Percentiles rank a stretch among this genome's conserved stretches.
These are phyloP conservation scores for Lanistes nyassanus DNA, from an alignment of 1,140 invertebrate species.

Conservation along the genomic window DNA sequence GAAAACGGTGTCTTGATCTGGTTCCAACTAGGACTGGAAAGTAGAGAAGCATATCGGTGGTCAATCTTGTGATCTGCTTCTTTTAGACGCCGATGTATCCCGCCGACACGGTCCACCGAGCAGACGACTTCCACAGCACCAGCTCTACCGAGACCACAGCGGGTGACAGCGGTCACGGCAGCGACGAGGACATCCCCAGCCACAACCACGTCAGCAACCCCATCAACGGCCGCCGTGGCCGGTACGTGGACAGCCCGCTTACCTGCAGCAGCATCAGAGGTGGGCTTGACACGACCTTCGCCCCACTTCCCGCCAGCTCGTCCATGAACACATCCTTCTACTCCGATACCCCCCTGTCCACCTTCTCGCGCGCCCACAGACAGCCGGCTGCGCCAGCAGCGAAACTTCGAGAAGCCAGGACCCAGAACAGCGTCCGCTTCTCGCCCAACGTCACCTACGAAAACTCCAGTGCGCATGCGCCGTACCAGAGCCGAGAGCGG, in stretches of 20 bases:
- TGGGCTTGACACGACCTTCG: not conserved
- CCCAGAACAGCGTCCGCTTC: slow-evolving; percentile 9
- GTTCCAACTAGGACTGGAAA: not conserved
- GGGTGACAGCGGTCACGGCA: slow-evolving; percentile 41
- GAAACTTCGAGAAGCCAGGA: not conserved
- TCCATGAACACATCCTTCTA: slow-evolving; percentile 2
- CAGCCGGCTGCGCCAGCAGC: not conserved
- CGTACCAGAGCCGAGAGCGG: not conserved
- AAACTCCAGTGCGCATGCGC: not conserved
- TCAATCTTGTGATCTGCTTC: not conserved
- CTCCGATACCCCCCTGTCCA: not conserved
- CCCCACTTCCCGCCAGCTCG: not conserved
- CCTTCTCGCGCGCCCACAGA: not conserved
- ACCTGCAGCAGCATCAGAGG: too few relatives aligned
- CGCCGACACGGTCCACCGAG: not conserved
- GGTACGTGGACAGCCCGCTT: not conserved
- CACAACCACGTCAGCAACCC: slow-evolving; percentile 22
- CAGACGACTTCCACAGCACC: slow-evolving; percentile 40
- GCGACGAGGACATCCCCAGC: slow-evolving; percentile 37
- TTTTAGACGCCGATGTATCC: slow-evolving; percentile 8
- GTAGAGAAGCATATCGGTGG: not conserved
- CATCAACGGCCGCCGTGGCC: slow-evolving; percentile 5
- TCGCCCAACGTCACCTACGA: not conserved
- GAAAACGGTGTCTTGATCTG: not conserved
- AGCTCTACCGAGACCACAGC: slow-evolving; percentile 33